Base-by-base conservation (phyloP, 1,140 invertebrate genomes). In the Drosophila virilis region DNA sequence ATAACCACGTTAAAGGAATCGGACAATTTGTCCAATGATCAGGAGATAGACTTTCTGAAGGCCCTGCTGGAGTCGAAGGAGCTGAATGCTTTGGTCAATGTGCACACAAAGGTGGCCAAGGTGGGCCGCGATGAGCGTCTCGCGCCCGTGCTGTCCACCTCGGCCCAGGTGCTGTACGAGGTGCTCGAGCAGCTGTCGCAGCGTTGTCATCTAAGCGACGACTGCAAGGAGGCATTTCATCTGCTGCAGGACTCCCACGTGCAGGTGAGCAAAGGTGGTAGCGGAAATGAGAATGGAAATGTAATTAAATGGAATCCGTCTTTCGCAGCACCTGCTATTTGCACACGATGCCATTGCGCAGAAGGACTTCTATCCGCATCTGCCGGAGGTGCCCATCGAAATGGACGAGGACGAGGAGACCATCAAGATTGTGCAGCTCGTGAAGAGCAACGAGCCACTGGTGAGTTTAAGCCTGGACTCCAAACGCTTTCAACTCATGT, bases 401-500 rank as follows among this genome's bases (percentile, higher is more conserved):
- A 95, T 96, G 12, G 97, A 98, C 91, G 96, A 98, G 89, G 97
- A 97, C 91, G 98, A 99, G 93, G 97, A 98, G 92, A 98, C 98
- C 35, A 96, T 99, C 58, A 99, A 99, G 94, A 98, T 99, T 92
- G 98, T 99, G 28, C 97, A 98, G 93, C 94, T 99, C 64, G 97
- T 99, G 32, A 99, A 99, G 93, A 98, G 97, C 93, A 97, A 98
- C 93, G 98, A 99, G 93, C 98, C 98, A 46, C 93, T 99, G 96
- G 98, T 99, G 95, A 95, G 96, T 94, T 54, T 54, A n/a, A 45
- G 42, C 65, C 59, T 8, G 8, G 8, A 28, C 8, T 42, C 32
- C 12, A 2, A 15, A 6, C 7, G n/a, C 32, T 17, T 15, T 10
- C 4, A 10, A 28, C 43, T 70, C 76, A 79, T 81, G 43, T 8